Percentiles rank a stretch among this genome's conserved stretches.
phyloP scores from a whole-genome alignment of 2,797 vertebrate genomes.

The Urocyon cinereoargenteus region DNA sequence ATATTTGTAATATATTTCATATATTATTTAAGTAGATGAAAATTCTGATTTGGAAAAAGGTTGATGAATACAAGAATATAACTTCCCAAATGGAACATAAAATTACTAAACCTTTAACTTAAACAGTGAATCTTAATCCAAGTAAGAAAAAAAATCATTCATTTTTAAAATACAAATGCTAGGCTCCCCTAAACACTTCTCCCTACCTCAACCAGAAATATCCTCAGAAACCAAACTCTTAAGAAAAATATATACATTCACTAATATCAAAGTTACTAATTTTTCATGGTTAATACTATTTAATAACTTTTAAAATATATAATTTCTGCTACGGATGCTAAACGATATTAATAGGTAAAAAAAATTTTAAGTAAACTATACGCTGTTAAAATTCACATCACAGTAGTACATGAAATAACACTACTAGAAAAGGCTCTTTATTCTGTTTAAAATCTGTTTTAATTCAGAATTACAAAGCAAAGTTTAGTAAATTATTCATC shows the following conservation, averaged over 20 bases:
- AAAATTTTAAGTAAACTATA: constrained; percentile 2
- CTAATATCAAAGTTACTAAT: constrained; percentile 2
- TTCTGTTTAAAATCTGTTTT: constrained; percentile 11
- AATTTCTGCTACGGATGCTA: neutral
- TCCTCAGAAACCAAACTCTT: constrained; percentile 17
- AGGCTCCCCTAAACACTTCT: neutral
- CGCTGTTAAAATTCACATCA: neutral
- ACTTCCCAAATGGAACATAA: constrained; percentile 6
- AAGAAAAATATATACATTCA: constrained; percentile 27
- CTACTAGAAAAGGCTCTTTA: neutral
- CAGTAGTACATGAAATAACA: neutral
- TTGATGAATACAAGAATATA: neutral
- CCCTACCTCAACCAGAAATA: neutral
- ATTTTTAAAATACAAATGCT: constrained; percentile 21
- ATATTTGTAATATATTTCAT: neutral
- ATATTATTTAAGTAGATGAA: neutral
- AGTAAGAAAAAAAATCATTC: neutral
- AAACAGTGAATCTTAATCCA: constrained; percentile 31
- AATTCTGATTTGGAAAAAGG: neutral
- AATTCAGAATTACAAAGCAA: constrained; percentile 46
- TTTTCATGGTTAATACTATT: neutral
- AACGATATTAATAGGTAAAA: neutral
- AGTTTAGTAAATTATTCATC: neutral
- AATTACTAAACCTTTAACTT: neutral
- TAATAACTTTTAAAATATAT: neutral